Percentiles rank a stretch among this genome's conserved stretches.
Evolutionary conservation across 2,888 invertebrate species (phyloP).

Genomic region (Beris chalybata): DNA sequence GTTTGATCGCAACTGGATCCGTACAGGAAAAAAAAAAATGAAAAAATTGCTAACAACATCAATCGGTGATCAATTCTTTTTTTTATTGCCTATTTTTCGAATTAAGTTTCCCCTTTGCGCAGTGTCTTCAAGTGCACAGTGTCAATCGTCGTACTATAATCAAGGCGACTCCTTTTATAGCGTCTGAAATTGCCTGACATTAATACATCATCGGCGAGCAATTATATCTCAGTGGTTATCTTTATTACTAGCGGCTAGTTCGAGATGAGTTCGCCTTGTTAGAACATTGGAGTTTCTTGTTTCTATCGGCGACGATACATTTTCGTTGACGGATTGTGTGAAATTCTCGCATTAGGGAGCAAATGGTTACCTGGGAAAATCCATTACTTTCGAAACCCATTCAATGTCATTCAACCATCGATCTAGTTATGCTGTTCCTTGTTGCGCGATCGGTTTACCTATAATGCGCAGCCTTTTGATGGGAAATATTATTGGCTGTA

Average conservation of each 20-base stretch:
- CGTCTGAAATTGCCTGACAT: constrained; percentile 38
- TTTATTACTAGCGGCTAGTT: constrained; percentile 19
- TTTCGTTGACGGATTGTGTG: constrained; percentile 32
- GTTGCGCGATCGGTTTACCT: too few species aligned
- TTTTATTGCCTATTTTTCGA: not conserved
- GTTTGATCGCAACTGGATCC: not conserved
- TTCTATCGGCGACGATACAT: constrained; percentile 7
- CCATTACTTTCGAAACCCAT: too few species aligned
- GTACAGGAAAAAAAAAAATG: not conserved
- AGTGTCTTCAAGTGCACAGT: not conserved
- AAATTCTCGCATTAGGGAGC: constrained; percentile 17
- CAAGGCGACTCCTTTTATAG: constrained; percentile 36
- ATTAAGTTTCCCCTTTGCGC: not conserved
- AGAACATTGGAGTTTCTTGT: constrained; percentile 5
- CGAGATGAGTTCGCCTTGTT: not conserved
- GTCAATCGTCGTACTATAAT: not conserved
- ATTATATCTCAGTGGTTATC: constrained; percentile 38
- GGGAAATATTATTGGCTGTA: too few species aligned
- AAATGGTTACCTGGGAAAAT: not conserved
- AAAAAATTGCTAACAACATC: not conserved
- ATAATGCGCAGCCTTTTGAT: too few species aligned
- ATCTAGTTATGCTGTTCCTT: too few species aligned
- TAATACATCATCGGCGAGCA: constrained; percentile 37
- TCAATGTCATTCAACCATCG: too few species aligned
- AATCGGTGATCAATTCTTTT: constrained; percentile 8